Evolutionary conservation across 1,140 invertebrate species (phyloP), one percentile per base, ranked within the genome.

Genomic region (Brachionus asplanchnoidis): DNA sequence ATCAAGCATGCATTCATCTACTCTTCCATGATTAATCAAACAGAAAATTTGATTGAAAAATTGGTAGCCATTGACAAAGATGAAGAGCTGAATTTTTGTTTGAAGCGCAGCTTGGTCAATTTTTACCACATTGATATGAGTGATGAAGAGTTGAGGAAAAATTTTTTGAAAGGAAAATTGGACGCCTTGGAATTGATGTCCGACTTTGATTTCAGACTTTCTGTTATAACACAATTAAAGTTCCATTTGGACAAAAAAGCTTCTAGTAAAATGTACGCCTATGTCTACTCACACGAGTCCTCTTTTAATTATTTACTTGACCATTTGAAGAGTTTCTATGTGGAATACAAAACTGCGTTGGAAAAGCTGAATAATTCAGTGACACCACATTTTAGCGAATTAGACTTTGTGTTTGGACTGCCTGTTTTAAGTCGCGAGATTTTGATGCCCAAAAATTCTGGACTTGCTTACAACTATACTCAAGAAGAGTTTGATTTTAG

Each of bases 301-400:
- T 82, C 79, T 40, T 68, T 82, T 68, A 82, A 82, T 28, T 82
- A 82, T n/a, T 23, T 82, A 12, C 14, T 82, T 9, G 79, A 82
- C 40, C 79, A 60, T 65, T 65, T 82, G 79, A 82, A 46, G 32
- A 60, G 53, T 44, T 82, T 65, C 14, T 42, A 68, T 42, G 14
- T 17, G 6, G 53, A 60, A 20, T 82, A 65, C 36, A 56, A 42
- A 46, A 17, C n/a, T 3, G 53, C 53, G 4, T 65, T 65, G 12
- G 40, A 12, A 40, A 60, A 82, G 8, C 32, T 82, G 1, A 60
- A 82, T 14, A 20, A 60, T 40, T 14, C 36, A 6, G 79, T 68
- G 32, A 44, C 65, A 2, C 79, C 79, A 9, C 82, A 84, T 84
- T 84, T 84, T 56, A 68, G 60, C 53, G 82, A 84, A 56, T 53